Conservation (phyloP, 2,888 invertebrate genomes). For the Saturnia pavonia region DNA sequence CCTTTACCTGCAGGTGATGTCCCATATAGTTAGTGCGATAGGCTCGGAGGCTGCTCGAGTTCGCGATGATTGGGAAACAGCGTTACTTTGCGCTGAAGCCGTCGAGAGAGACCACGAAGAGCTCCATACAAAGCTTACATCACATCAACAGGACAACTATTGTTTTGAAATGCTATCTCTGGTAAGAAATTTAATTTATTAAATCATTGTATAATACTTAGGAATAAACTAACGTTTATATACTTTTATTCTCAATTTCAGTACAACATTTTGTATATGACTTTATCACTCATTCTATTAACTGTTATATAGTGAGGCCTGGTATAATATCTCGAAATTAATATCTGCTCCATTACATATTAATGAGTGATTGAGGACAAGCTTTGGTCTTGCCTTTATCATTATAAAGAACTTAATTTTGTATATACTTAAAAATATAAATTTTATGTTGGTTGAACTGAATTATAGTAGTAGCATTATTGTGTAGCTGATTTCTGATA, state of each 20-base stretch:
- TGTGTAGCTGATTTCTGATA: no score
- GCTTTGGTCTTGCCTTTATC: no score
- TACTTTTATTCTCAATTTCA: background rate
- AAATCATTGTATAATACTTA: background rate
- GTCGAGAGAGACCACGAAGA: conserved; percentile 45
- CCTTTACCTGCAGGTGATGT: conserved; percentile 84
- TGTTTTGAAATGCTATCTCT: conserved; percentile 98
- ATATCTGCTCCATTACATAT: no score
- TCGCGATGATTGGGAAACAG: conserved; percentile 94
- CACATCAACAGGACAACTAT: conserved; percentile 88
- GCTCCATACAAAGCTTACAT: conserved; percentile 46
- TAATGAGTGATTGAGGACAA: no score
- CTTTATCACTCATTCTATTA: no score
- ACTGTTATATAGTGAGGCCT: no score
- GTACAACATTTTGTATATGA: background rate
- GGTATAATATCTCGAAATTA: no score
- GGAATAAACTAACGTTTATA: background rate
- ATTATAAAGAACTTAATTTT: no score
- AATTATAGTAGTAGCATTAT: no score
- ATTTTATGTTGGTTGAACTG: no score
- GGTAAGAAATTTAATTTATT: conserved; percentile 67
- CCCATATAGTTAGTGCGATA: conserved; percentile 95
- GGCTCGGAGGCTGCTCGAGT: conserved; percentile 93
- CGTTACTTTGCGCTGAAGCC: conserved; percentile 57
- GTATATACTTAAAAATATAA: no score